Evolutionary conservation across 2,888 invertebrate species (phyloP).

Genomic region (Chrysina gloriosa): DNA sequence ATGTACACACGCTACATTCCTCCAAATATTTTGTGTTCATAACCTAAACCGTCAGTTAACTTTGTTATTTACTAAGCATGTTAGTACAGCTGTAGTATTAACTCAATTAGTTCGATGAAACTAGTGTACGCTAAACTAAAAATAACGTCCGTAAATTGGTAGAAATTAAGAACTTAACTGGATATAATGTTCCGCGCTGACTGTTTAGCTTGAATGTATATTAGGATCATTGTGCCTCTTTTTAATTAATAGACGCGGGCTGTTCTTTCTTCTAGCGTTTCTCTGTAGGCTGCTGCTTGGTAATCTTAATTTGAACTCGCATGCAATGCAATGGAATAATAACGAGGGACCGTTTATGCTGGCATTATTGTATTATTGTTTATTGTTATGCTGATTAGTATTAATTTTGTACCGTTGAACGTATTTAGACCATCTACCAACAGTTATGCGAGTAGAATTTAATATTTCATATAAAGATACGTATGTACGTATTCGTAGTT

Average conservation of each 20-base stretch:
- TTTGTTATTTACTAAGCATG: constrained; percentile 39
- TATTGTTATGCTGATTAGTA: constrained; percentile 29
- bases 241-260: constrained; percentile 46
- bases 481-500: no score
- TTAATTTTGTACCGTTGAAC: constrained; percentile 26
- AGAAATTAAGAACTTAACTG: constrained; percentile 46
- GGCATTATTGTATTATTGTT: constrained; percentile 7
- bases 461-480: no score
- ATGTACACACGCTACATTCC: constrained; percentile 2
- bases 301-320: constrained; percentile 32
- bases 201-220: constrained; percentile 49
- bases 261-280: constrained; percentile 22
- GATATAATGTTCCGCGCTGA: constrained; percentile 44
- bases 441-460: no score
- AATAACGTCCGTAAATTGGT: constrained; percentile 47
- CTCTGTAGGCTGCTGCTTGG: constrained; percentile 5
- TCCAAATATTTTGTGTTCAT: constrained; percentile 4
- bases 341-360: constrained; percentile 18
- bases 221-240: constrained; percentile 50
- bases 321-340: constrained; percentile 25
- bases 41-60: constrained; percentile 19
- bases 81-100: constrained; percentile 41
- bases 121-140: constrained; percentile 44
- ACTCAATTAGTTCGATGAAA: constrained; percentile 41
- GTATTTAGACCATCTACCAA: no score